A percentile compares a stretch with the other conserved stretches of the same genome.
phyloP scores from a whole-genome alignment of 2,888 invertebrate species.

The Troilus luridus region DNA sequence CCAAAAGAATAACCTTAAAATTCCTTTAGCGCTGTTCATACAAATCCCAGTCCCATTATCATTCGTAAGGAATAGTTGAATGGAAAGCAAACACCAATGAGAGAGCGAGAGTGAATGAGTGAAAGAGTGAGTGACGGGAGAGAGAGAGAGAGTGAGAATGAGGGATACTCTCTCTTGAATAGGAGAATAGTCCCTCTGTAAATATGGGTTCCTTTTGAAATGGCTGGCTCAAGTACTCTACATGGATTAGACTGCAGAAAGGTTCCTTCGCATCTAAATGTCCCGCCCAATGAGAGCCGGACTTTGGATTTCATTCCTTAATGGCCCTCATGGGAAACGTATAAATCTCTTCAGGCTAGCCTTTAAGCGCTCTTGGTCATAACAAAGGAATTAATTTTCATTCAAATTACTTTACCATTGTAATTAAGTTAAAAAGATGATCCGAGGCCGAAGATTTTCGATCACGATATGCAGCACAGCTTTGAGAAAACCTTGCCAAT shows the following conservation, averaged over 20 bases:
- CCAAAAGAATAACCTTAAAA: background rate
- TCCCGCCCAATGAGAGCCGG: background rate
- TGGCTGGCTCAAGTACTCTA: constrained; percentile 12
- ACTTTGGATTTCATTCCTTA: background rate
- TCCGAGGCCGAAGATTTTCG: too few species aligned
- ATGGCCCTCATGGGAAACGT: background rate
- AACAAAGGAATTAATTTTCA: too few species aligned
- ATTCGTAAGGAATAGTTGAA: background rate
- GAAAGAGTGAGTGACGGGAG: background rate
- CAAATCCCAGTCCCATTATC: background rate
- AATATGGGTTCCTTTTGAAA: constrained; percentile 36
- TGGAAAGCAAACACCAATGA: constrained; percentile 2
- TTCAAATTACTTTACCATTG: too few species aligned
- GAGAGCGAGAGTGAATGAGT: background rate
- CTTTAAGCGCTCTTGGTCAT: too few species aligned
- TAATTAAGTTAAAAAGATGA: too few species aligned
- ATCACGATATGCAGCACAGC: too few species aligned
- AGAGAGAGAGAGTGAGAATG: background rate
- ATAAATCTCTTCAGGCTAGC: background rate
- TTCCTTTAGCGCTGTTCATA: background rate
- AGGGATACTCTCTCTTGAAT: background rate
- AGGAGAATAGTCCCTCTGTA: background rate
- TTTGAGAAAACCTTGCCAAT: too few species aligned
- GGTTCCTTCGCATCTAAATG: background rate
- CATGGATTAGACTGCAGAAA: constrained; percentile 19